These are phyloP conservation scores for Abrostola triplasia DNA, from an alignment of 2,888 invertebrate species.

Conservation along the genomic window DNA sequence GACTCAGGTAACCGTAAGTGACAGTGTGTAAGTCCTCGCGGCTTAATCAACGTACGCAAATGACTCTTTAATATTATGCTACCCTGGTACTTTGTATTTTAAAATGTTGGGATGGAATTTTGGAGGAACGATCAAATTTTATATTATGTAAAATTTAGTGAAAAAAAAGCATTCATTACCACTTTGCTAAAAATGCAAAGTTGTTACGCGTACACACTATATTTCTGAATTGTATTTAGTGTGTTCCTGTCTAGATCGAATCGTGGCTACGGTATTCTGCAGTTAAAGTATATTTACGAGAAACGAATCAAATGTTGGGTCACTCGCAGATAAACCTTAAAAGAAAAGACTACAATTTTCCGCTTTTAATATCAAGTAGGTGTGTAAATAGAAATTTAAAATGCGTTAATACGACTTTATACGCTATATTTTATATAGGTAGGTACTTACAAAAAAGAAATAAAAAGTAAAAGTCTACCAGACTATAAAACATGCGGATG, in stretches of 20 bases:
- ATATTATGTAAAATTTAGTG: not conserved
- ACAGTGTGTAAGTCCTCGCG: constrained; percentile 39
- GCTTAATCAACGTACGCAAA: constrained; percentile 46
- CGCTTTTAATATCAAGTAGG: no score
- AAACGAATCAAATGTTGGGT: no score
- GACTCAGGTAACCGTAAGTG: constrained; percentile 43
- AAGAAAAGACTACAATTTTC: no score
- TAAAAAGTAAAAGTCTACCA: constrained; percentile 12
- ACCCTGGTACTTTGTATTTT: constrained; percentile 22
- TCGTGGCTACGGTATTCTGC: no score
- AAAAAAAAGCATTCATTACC: not conserved
- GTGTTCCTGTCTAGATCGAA: no score
- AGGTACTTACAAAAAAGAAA: constrained; percentile 29
- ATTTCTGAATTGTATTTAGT: no score
- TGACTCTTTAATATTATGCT: constrained; percentile 32
- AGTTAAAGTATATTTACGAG: no score
- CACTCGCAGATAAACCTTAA: no score
- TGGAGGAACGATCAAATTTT: not conserved
- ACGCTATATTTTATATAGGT: not conserved
- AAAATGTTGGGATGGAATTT: not conserved
- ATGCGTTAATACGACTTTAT: no score
- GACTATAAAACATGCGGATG: constrained; percentile 5
- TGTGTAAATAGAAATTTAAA: no score
- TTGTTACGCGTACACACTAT: no score
- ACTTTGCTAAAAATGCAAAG: no score